A percentile compares a stretch with the other conserved stretches of the same genome.
Conservation (phyloP, 2,113 vertebrate genomes). For the human region DNA sequence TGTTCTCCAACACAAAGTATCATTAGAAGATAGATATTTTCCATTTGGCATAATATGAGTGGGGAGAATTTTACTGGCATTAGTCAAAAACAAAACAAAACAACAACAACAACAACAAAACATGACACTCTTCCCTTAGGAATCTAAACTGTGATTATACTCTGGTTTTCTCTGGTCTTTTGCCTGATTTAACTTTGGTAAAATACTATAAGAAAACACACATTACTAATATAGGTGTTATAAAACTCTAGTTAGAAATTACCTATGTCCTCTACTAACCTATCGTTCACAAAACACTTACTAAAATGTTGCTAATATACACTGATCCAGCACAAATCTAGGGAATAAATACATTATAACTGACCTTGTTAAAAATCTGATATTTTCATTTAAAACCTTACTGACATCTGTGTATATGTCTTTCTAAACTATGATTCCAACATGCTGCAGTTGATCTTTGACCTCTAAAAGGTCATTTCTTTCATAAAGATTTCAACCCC, state of each 20-base stretch:
- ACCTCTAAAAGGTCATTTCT: not conserved
- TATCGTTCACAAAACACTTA: not conserved
- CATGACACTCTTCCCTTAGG: not conserved
- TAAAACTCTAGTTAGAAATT: slow-evolving; percentile 6
- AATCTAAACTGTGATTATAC: not conserved
- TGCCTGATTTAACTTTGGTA: not conserved
- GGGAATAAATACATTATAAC: not conserved
- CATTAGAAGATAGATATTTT: not conserved
- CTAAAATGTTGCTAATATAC: slow-evolving; percentile 11
- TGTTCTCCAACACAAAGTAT: not conserved
- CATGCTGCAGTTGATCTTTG: not conserved
- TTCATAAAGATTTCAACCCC: not conserved
- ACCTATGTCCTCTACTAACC: slow-evolving; percentile 12
- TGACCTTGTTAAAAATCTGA: not conserved
- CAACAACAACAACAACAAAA: not conserved
- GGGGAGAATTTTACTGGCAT: not conserved
- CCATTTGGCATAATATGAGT: not conserved
- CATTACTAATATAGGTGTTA: not conserved
- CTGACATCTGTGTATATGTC: not conserved
- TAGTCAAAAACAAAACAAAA: not conserved
- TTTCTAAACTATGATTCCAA: not conserved
- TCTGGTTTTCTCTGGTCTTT: not conserved
- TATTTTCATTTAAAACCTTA: not conserved
- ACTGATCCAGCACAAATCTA: not conserved
- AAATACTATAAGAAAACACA: not conserved